Evolutionary conservation across 2,888 invertebrate genomes (phyloP).

Genomic region (Caradrina clavipalpis): DNA sequence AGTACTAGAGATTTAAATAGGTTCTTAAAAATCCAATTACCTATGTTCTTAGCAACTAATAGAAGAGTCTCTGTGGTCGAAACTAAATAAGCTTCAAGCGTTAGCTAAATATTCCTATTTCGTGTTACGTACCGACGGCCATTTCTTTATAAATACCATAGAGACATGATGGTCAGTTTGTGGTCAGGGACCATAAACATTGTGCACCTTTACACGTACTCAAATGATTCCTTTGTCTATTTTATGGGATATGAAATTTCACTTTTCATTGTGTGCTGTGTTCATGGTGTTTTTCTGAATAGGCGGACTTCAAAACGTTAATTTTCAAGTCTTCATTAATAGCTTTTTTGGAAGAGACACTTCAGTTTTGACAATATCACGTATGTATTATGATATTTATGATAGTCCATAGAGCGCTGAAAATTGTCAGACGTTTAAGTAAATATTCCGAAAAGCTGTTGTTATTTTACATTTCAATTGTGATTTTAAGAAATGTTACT

Average conservation of each 20-base stretch:
- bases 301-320: too few species aligned
- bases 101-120: constrained; percentile 64
- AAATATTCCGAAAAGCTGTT: too few species aligned
- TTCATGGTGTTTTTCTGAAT: background rate
- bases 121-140: constrained; percentile 26
- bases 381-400: too few species aligned
- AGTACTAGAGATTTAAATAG: constrained; percentile 23
- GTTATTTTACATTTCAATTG: too few species aligned
- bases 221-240: constrained; percentile 80
- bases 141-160: constrained; percentile 76
- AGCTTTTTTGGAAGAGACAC: background rate
- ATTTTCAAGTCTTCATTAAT: background rate
- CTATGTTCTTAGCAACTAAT: constrained; percentile 49
- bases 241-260: constrained; percentile 77
- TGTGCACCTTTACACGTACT: constrained; percentile 77
- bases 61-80: constrained; percentile 63
- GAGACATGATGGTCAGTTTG: constrained; percentile 73
- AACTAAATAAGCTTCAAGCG: constrained; percentile 50
- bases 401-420: too few species aligned
- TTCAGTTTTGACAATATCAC: background rate
- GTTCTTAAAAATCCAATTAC: constrained; percentile 50
- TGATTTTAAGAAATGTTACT: too few species aligned
- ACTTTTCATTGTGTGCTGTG: constrained; percentile 64
- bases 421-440: too few species aligned
- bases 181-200: constrained; percentile 75